Evolutionary conservation across 2,888 invertebrate species (phyloP).

Genomic region (Andrena hattorfiana): DNA sequence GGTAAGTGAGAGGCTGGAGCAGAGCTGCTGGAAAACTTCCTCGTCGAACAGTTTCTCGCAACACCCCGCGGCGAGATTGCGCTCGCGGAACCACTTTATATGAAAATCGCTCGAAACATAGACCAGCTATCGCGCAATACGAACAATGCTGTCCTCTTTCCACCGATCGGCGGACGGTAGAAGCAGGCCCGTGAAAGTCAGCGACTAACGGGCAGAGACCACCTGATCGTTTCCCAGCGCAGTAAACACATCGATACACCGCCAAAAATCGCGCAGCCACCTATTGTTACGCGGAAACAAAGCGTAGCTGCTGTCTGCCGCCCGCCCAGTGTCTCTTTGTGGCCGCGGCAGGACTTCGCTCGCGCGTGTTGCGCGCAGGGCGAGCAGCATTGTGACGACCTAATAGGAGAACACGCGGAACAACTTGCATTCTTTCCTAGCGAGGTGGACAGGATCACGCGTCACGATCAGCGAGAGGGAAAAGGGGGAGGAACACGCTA

Average conservation of each 20-base stretch:
- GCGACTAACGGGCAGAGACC: not conserved
- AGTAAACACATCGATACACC: constrained; percentile 35
- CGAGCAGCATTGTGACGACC: constrained; percentile 45
- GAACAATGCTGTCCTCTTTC: constrained; percentile 23
- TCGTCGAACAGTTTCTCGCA: constrained; percentile 24
- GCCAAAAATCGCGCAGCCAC: constrained; percentile 46
- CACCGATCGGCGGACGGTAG: not conserved
- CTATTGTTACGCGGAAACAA: constrained; percentile 55
- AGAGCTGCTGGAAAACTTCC: constrained; percentile 33
- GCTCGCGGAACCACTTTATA: constrained; percentile 16
- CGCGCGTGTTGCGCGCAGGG: not conserved
- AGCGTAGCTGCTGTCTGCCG: constrained; percentile 23
- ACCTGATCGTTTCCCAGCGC: constrained; percentile 5
- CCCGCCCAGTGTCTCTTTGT: constrained; percentile 29
- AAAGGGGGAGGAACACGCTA: constrained; percentile 17
- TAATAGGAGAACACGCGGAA: constrained; percentile 63
- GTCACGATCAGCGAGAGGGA: constrained; percentile 11
- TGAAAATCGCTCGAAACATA: constrained; percentile 12
- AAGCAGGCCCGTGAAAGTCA: constrained; percentile 4
- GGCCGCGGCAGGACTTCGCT: constrained; percentile 25
- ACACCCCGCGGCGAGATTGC: constrained; percentile 3
- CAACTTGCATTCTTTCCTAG: constrained; percentile 50
- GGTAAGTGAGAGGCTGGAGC: constrained; percentile 24
- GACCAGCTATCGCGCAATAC: constrained; percentile 18
- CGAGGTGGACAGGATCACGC: constrained; percentile 40